phyloP scores from a whole-genome alignment of 2,113 vertebrate genomes.

The Crotalus viridis region DNA sequence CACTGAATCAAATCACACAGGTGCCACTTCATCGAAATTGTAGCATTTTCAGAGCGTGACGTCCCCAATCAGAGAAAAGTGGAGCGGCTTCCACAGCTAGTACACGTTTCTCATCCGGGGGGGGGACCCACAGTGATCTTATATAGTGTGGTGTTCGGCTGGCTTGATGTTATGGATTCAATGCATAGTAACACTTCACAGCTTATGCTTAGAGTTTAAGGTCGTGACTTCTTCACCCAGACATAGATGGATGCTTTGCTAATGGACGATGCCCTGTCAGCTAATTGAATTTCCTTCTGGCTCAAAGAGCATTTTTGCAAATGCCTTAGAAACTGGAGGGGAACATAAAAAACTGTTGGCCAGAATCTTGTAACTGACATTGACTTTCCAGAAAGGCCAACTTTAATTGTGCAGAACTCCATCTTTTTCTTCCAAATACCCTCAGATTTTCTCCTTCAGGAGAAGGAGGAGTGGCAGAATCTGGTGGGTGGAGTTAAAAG shows the following conservation, averaged over 20 bases:
- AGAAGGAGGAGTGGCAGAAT: neutral
- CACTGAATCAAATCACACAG: neutral
- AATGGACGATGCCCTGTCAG: slow-evolving; percentile 28
- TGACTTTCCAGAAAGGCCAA: neutral
- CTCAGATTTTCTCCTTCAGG: neutral
- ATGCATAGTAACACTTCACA: slow-evolving; percentile 23
- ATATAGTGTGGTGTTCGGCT: neutral
- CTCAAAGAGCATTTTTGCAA: slow-evolving; percentile 20
- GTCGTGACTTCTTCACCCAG: slow-evolving; percentile 31
- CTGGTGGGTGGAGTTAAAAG: neutral
- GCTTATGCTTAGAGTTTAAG: slow-evolving; percentile 46
- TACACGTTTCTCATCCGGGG: neutral
- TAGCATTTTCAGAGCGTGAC: neutral
- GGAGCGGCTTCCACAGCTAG: neutral
- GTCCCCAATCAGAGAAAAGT: neutral
- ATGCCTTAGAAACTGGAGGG: neutral
- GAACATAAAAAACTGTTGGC: neutral
- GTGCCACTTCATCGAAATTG: neutral
- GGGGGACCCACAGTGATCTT: neutral
- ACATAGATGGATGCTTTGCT: slow-evolving; percentile 13
- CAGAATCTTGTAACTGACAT: neutral
- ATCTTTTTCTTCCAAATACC: neutral
- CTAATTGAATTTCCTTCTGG: slow-evolving; percentile 35
- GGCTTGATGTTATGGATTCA: slow-evolving; percentile 1
- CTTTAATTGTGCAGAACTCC: neutral